Base-by-base conservation (phyloP, 2,888 invertebrate genomes). In the Zele albiditarsus region DNA sequence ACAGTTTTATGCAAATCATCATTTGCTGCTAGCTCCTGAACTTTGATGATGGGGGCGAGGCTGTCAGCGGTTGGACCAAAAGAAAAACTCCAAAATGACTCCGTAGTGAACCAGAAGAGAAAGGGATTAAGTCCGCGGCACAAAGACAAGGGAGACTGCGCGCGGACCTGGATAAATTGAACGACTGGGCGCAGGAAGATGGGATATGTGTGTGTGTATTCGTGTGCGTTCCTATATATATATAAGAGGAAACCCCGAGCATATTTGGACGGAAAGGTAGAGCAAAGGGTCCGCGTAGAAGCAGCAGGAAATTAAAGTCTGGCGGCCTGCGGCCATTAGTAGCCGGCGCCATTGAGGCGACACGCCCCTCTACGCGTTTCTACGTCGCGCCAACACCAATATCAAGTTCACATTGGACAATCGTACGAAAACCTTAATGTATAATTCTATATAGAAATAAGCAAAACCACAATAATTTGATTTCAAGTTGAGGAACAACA, bases 301-400 rank as follows among this genome's bases (percentile, higher is more conserved):
- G 89, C 89, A 86, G 87, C 89, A 90, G 90, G 90, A 90, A 90
- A 90, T 90, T 90, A 89, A 89, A 88, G 89, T 90, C 90, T 90
- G 89, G 88, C 88, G 86, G 88, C 84, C 87, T 85, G 89, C 87
- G 86, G 89, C 89, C 89, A 89, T 89, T 89, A 89, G 87, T 87
- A 88, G 88, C 87, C 89, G 89, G 89, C 89, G 89, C 89, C 89
- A 89, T 89, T 88, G 88, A 88, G 88, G 87, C 89, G 89, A 88
- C 88, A 89, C 89, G 87, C 89, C 88, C 86, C 86, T 86, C 87
- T 53, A 85, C 85, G 83, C 81, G 87, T 82, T 84, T 85, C 85
- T 82, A 83, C 85, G 85, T 85, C 85, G 63, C 76, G 70, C 77
- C 77, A 76, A 81, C 77, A 80, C 77, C 65, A 75, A 73, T 38